Conservation (phyloP, 2,113 vertebrate genomes). For the Triplophysa dalaica region DNA sequence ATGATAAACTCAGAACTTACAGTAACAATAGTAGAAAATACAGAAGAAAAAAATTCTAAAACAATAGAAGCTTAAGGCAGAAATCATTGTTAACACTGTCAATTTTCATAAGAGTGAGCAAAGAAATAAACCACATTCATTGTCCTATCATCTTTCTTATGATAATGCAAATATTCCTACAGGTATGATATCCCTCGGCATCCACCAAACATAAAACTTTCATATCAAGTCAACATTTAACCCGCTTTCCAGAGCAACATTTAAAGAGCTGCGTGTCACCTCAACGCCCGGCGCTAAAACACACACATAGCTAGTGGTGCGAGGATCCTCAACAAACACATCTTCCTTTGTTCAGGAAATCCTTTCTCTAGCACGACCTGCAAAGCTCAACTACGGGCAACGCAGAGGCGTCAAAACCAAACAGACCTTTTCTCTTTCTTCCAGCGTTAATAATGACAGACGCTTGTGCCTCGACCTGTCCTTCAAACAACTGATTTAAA, state of each 20-base stretch:
- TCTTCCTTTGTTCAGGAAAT: conserved; percentile 61
- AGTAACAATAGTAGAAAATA: neutral
- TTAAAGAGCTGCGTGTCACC: conserved; percentile 50
- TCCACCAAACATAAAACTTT: conserved; percentile 9
- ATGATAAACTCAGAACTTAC: neutral
- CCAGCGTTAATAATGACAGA: conserved; percentile 42
- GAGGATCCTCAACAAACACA: conserved; percentile 57
- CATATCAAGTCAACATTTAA: conserved; percentile 22
- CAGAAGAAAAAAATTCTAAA: neutral
- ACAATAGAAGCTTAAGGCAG: neutral
- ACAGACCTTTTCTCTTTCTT: conserved; percentile 48
- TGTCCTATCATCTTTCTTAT: neutral
- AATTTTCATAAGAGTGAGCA: neutral
- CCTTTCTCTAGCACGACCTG: conserved; percentile 54
- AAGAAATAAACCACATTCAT: neutral
- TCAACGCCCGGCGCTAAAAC: conserved; percentile 49
- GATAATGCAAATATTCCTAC: neutral
- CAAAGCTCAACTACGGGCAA: conserved; percentile 53
- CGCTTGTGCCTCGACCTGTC: conserved; percentile 54
- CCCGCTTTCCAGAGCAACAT: conserved; percentile 22
- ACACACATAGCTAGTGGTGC: conserved; percentile 53
- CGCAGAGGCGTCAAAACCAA: conserved; percentile 48
- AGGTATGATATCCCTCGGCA: neutral
- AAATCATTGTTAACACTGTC: neutral
- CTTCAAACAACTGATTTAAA: conserved; percentile 49